Conservation (phyloP, 2,113 vertebrate genomes). For the Microtus montanus region DNA sequence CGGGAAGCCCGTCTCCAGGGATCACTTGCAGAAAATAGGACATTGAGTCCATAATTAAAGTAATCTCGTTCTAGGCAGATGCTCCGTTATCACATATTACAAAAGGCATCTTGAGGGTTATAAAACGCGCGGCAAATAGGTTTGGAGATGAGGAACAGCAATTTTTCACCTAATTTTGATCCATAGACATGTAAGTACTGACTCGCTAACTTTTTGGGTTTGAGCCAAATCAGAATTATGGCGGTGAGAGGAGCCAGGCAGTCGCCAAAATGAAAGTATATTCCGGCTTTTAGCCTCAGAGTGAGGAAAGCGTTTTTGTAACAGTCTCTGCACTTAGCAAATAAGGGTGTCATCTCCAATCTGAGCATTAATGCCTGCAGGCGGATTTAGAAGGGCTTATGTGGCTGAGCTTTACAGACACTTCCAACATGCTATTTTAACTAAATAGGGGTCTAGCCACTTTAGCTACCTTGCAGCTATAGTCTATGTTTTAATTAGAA, state of each 20-base stretch:
- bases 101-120: constrained; percentile 89
- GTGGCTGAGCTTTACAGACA: constrained; percentile 81
- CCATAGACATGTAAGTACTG: constrained; percentile 86
- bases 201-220: constrained; percentile 85
- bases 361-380: constrained; percentile 83
- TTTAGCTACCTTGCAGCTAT: constrained; percentile 69
- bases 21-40: constrained; percentile 90
- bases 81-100: constrained; percentile 89
- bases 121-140: constrained; percentile 89
- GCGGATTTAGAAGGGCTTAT: constrained; percentile 85
- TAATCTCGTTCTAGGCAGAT: constrained; percentile 91
- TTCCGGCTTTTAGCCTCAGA: constrained; percentile 86
- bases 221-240: constrained; percentile 86
- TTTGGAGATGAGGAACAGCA: constrained; percentile 87
- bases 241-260: constrained; percentile 84
- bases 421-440: constrained; percentile 76
- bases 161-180: constrained; percentile 92
- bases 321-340: constrained; percentile 86
- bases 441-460: constrained; percentile 76
- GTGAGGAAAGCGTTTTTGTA: constrained; percentile 85
- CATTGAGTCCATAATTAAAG: constrained; percentile 91
- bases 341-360: constrained; percentile 84
- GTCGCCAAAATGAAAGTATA: constrained; percentile 88
- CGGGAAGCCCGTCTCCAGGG: constrained; percentile 85
- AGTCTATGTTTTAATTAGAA: constrained; percentile 74